phyloP scores from a whole-genome alignment of 2,113 vertebrate species.

The Mastomys coucha region DNA sequence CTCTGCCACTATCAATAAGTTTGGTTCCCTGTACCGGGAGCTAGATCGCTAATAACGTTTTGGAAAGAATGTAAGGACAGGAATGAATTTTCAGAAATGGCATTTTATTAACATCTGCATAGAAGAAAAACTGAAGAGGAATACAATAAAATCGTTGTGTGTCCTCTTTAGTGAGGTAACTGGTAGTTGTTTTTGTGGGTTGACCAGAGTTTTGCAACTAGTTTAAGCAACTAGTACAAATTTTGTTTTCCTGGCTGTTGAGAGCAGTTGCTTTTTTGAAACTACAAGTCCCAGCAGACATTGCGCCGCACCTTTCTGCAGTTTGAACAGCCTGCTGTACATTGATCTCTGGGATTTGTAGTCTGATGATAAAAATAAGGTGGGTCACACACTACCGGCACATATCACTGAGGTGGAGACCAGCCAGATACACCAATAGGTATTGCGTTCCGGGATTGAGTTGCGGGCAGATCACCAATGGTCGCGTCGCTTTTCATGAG shows the following conservation, averaged over 20 bases:
- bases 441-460: not conserved
- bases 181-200: not conserved
- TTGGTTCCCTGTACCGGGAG: not conserved
- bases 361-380: conserved; percentile 15
- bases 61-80: not conserved
- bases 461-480: not conserved
- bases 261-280: not conserved
- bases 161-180: not conserved
- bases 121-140: not conserved
- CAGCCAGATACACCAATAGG: conserved; percentile 54
- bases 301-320: not conserved
- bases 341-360: conserved; percentile 61
- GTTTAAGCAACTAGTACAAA: not conserved
- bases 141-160: conserved; percentile 3
- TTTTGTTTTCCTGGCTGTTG: not conserved
- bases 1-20: not conserved
- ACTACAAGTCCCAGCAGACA: conserved; percentile 61
- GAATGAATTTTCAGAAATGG: not conserved
- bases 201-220: conserved; percentile 17
- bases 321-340: not conserved
- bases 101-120: not conserved
- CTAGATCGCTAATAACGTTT: not conserved
- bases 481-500: not conserved
- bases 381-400: conserved; percentile 63
- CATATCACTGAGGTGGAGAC: conserved; percentile 63